These are phyloP conservation scores for Pitta sordida DNA, from an alignment of 2,113 vertebrate genomes.

Conservation along the genomic window DNA sequence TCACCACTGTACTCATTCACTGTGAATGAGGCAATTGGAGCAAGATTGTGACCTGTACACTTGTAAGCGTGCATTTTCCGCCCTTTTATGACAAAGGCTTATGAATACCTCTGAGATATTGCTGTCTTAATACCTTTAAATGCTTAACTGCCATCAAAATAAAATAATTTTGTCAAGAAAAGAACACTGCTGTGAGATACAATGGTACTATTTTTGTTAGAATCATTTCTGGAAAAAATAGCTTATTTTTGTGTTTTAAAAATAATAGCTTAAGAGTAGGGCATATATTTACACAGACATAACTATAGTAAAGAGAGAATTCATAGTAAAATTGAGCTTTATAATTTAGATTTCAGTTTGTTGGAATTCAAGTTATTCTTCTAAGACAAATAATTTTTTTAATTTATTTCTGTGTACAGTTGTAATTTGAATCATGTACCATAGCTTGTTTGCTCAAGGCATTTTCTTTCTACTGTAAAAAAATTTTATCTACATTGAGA, in stretches of 20 bases:
- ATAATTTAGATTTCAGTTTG: background rate
- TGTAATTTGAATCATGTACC: background rate
- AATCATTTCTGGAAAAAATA: background rate
- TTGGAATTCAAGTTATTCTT: background rate
- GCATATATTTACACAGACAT: background rate
- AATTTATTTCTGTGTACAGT: background rate
- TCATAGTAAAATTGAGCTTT: background rate
- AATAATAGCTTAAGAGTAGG: background rate
- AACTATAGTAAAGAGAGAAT: background rate
- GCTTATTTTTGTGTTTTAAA: background rate
- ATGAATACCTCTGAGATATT: background rate
- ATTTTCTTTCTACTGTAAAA: background rate
- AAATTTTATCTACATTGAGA: conserved; percentile 27
- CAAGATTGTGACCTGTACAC: background rate
- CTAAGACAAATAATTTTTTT: background rate
- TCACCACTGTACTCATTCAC: too few species aligned
- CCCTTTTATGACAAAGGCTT: background rate
- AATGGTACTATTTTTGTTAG: background rate
- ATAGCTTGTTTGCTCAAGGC: background rate
- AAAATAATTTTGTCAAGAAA: background rate
- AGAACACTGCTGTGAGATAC: background rate
- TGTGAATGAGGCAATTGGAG: background rate
- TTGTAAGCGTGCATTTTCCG: background rate
- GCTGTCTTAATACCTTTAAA: background rate
- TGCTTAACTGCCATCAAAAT: background rate